phyloP scores from a whole-genome alignment of 2,113 vertebrate genomes.

The Cinclus mexicanus region DNA sequence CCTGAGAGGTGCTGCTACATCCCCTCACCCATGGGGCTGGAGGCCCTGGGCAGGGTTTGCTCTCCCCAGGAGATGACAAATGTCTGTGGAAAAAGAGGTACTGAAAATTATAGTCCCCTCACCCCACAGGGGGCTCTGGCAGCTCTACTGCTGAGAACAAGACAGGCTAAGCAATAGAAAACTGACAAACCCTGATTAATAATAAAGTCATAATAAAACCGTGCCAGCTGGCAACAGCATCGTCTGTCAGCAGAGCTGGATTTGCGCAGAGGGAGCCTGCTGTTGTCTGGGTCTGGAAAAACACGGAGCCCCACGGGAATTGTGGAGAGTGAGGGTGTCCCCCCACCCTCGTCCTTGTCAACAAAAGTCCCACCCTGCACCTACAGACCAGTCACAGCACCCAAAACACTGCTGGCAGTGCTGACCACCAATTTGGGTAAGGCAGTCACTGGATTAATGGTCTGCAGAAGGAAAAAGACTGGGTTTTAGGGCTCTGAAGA shows the following conservation, averaged over 20 bases:
- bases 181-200: background rate
- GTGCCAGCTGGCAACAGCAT: conserved; percentile 14
- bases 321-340: background rate
- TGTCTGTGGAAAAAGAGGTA: background rate
- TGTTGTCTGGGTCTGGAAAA: background rate
- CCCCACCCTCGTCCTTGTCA: background rate
- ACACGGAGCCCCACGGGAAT: rapidly evolving
- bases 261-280: background rate
- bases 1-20: background rate
- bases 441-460: background rate
- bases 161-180: background rate
- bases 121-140: background rate
- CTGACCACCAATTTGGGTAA: background rate
- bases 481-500: background rate
- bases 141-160: background rate
- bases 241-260: background rate
- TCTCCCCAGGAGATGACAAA: background rate
- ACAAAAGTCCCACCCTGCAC: background rate
- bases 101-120: background rate
- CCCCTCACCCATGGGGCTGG: background rate
- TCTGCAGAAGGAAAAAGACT: background rate
- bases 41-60: background rate
- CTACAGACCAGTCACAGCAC: background rate
- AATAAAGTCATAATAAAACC: background rate
- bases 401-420: background rate